Evolutionary conservation across 2,888 invertebrate genomes (phyloP).

Genomic region (Neuroscelio doddi): DNA sequence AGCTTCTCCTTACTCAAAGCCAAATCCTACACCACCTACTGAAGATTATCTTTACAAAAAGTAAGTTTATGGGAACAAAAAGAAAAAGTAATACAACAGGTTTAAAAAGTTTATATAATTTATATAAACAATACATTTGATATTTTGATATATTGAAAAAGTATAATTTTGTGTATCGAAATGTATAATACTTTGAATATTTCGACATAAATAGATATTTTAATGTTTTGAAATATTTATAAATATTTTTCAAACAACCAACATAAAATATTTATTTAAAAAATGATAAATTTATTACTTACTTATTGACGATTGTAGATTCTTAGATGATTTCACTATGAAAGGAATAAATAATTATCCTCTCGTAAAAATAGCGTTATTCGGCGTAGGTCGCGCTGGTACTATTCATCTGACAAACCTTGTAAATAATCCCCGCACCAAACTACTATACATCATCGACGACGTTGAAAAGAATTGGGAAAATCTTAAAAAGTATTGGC

Average conservation of each 20-base stretch:
- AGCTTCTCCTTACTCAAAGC: not conserved
- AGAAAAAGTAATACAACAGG: not conserved
- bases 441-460: slow-evolving; percentile 76
- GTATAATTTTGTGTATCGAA: no score
- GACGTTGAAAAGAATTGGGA: slow-evolving; percentile 72
- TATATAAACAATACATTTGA: not conserved
- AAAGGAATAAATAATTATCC: slow-evolving; percentile 57
- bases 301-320: slow-evolving; percentile 71
- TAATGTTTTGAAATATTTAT: no score
- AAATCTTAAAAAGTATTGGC: slow-evolving; percentile 74
- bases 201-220: no score
- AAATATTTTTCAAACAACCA: no score
- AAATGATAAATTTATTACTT: no score
- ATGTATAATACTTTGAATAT: no score
- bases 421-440: slow-evolving; percentile 72
- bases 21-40: not conserved
- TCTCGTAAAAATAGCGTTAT: slow-evolving; percentile 74
- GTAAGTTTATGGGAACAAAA: slow-evolving; percentile 5
- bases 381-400: slow-evolving; percentile 77
- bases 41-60: slow-evolving; percentile 6
- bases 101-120: no score
- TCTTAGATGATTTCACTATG: slow-evolving; percentile 69
- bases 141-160: no score
- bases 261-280: no score
- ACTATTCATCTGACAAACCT: slow-evolving; percentile 76